Conservation (phyloP, 2,113 vertebrate genomes). For the Telmatochromis sp. region DNA sequence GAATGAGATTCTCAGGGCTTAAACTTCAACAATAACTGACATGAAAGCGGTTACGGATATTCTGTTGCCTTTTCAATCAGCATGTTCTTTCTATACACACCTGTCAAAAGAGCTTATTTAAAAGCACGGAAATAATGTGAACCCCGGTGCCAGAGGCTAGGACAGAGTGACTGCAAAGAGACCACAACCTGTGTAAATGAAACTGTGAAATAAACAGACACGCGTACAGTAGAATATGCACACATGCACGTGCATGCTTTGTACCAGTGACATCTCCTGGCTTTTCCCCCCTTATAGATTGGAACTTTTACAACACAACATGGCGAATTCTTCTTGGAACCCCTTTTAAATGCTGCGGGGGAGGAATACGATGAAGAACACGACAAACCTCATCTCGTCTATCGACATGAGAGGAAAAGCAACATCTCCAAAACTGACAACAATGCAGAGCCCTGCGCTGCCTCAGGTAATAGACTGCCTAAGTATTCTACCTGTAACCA, state of each 20-base stretch:
- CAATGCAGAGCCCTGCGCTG: slow-evolving; percentile 69
- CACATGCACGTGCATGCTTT: not conserved
- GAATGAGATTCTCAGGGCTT: not conserved
- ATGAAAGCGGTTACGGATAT: not conserved
- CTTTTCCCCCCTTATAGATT: slow-evolving; percentile 26
- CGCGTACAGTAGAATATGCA: not conserved
- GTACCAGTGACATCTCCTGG: not conserved
- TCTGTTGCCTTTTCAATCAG: slow-evolving; percentile 9
- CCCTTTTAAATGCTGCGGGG: slow-evolving; percentile 77
- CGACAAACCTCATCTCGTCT: slow-evolving; percentile 93
- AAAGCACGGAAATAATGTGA: slow-evolving; percentile 5
- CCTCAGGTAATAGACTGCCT: slow-evolving; percentile 81
- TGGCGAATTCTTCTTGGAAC: slow-evolving; percentile 93
- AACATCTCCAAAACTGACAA: slow-evolving; percentile 29
- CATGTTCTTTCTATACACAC: slow-evolving; percentile 9
- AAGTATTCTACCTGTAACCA: slow-evolving; percentile 21
- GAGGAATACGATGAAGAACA: slow-evolving; percentile 83
- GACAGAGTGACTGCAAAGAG: not conserved
- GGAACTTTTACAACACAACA: slow-evolving; percentile 81
- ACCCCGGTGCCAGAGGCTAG: not conserved
- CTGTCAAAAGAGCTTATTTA: not conserved
- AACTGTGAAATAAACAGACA: not conserved
- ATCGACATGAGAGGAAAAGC: slow-evolving; percentile 75
- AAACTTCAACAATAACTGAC: not conserved
- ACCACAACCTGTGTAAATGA: not conserved